A percentile compares a stretch with the other conserved stretches of the same genome.
These are phyloP conservation scores for Pseudomugil gertrudae DNA, from an alignment of 2,797 vertebrate genomes.

Conservation along the genomic window DNA sequence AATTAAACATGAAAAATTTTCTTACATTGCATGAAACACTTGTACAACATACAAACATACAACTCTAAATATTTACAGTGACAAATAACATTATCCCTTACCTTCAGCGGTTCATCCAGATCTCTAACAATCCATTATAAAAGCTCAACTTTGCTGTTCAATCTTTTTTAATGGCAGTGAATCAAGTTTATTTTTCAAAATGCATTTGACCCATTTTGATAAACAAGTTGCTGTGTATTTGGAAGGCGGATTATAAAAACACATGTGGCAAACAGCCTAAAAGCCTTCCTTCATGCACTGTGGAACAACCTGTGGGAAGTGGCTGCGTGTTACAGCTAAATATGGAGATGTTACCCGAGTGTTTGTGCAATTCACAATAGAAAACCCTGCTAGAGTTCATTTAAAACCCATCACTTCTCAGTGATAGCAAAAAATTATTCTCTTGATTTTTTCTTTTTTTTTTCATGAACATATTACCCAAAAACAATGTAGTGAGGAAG, in stretches of 20 bases:
- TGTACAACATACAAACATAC: conserved; percentile 27
- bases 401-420: conserved; percentile 51
- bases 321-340: conserved; percentile 1
- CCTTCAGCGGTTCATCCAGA: neutral
- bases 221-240: neutral
- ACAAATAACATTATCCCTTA: neutral
- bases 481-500: conserved; percentile 1
- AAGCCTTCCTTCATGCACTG: neutral
- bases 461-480: conserved; percentile 17
- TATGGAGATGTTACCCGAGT: conserved; percentile 24
- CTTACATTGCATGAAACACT: conserved; percentile 29
- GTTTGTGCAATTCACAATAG: conserved; percentile 28
- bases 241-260: neutral
- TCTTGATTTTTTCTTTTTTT: conserved; percentile 31
- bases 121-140: neutral
- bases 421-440: conserved; percentile 18
- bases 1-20: too few relatives aligned
- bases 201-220: neutral
- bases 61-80: conserved; percentile 59
- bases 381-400: conserved; percentile 41
- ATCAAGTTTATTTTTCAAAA: neutral
- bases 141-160: too few relatives aligned
- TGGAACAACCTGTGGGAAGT: conserved; percentile 8
- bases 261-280: conserved; percentile 21
- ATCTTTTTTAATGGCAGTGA: too few relatives aligned